These are phyloP conservation scores for Uloborus diversus DNA, from an alignment of 1,140 invertebrate species.

Conservation along the genomic window DNA sequence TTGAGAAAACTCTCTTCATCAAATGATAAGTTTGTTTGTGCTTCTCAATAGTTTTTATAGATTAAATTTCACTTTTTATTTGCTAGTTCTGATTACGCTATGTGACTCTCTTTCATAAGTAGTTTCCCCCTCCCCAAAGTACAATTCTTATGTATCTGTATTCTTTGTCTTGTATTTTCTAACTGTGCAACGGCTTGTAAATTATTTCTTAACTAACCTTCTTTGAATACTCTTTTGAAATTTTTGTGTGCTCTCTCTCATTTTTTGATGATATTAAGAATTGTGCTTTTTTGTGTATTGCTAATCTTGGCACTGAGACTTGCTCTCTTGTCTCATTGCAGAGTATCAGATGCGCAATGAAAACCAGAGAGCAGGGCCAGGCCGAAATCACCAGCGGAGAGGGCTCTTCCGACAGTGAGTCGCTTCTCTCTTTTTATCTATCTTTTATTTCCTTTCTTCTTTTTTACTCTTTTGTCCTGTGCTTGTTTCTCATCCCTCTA, in stretches of 20 bases:
- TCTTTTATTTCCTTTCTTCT: neutral
- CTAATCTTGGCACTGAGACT: constrained; percentile 56
- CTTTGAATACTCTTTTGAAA: neutral
- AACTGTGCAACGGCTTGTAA: neutral
- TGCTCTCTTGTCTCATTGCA: constrained; percentile 71
- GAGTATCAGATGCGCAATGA: constrained; percentile 79
- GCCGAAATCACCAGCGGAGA: constrained; percentile 73
- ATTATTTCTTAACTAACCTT: neutral
- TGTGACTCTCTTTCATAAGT: no score
- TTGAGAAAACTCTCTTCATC: no score
- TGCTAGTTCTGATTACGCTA: no score
- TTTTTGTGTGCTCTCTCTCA: neutral
- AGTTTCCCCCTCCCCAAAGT: no score
- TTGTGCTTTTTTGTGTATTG: constrained; percentile 49
- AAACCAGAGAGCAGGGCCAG: constrained; percentile 75
- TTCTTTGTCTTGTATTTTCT: neutral
- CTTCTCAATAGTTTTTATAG: no score
- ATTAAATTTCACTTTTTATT: no score
- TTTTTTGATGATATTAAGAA: constrained; percentile 24
- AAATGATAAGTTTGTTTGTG: no score
- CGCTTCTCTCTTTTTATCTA: constrained; percentile 33
- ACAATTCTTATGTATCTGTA: neutral
- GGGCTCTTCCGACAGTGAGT: constrained; percentile 56
- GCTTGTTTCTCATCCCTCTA: neutral
- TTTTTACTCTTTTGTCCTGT: neutral